Base-by-base conservation (phyloP, 2,113 vertebrate species). In the Hirundichthys speculiger region DNA sequence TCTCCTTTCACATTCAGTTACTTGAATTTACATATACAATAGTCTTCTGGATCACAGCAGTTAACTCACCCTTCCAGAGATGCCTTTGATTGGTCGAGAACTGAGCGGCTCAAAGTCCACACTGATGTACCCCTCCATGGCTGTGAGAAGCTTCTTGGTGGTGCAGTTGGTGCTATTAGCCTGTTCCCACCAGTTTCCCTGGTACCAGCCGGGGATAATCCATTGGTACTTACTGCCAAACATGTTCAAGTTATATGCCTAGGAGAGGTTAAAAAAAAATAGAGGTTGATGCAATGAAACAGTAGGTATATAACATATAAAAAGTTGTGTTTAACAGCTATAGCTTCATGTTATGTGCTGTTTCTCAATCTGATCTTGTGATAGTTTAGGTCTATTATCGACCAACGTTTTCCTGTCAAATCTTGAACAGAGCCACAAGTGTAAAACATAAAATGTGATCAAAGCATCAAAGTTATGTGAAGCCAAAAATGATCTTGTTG, bases 131-230 rank as follows among this genome's bases (percentile, higher is more conserved):
- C 97, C 97, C 78, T 99, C 97, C 96, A 99, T 98, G 73, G 98
- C 98, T 0, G 94, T 86, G 21, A 99, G 94, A 48, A 99, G 92
- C 84, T 96, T 96, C 89, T 92, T 96, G 64, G 90, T 95, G 75
- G 95, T 94, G 87, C 98, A 99, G 34, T 94, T 96, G 49, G 95
- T 96, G 20, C 93, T 94, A 88, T 98, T 98, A 22, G 93, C 95
- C 85, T 96, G 94, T 72, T 99, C 95, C 98, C 98, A 99, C 98
- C 98, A 99, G 81, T 94, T 93, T 3, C 94, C 94, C 91, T 98
- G 96, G 69, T 99, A 99, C 98, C 97, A 99, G 40, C 98, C 98
- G 2, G 98, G 98, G 83, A 99, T 99, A 83, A 99, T 98, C 98
- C 98, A 99, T 73, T 98, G 98, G 81, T 99, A 99, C 68, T 99